Base-by-base conservation (phyloP, 2,888 invertebrate genomes). In the Ormyrus pomaceus region DNA sequence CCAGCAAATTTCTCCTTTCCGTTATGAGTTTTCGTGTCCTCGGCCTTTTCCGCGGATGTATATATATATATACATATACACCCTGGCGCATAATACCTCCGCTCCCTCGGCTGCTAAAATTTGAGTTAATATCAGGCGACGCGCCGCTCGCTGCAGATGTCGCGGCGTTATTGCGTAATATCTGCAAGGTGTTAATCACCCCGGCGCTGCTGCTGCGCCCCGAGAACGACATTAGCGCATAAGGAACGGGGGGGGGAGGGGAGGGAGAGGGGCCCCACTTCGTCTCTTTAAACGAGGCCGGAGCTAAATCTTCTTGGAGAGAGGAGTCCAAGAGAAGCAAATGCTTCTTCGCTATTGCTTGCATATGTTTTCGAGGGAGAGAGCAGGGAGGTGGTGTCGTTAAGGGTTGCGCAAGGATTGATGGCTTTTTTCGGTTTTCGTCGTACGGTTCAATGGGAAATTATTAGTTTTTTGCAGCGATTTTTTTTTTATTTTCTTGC, bases 151-250 rank as follows among this genome's bases (percentile, higher is more conserved):
- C 82, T 82, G 84, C 85, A 86, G 85, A 86, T 85, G 86, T 86
- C 83, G 80, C 79, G 76, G 71, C 80, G 80, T 84, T 86, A 85
- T 84, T 86, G 84, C 81, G 83, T 84, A 86, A 86, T 86, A 86
- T 85, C 85, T 85, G 84, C 84, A 82, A 86, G 85, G 85, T 86
- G 86, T 87, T 87, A 87, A 87, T 88, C 86, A 87, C 82, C 68
- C 66, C 34, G 34, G 34, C 34, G 34, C 34, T 34, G 34, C 34
- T 34, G 34, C 34, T 34, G 34, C 34, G 34, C 34, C 34, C 69
- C 46, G 56, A 53, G 50, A n/a, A 50, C 3, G 50, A n/a, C 34
- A 34, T 34, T 34, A 34, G 34, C 34, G 34, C 34, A 34, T 34
- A 34, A 34, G 34, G 34, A 4, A 34, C 34, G 19, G 34, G 46